A percentile compares a stretch with the other conserved stretches of the same genome.
phyloP scores from a whole-genome alignment of 2,888 invertebrate genomes.

The Notodonta dromedarius region DNA sequence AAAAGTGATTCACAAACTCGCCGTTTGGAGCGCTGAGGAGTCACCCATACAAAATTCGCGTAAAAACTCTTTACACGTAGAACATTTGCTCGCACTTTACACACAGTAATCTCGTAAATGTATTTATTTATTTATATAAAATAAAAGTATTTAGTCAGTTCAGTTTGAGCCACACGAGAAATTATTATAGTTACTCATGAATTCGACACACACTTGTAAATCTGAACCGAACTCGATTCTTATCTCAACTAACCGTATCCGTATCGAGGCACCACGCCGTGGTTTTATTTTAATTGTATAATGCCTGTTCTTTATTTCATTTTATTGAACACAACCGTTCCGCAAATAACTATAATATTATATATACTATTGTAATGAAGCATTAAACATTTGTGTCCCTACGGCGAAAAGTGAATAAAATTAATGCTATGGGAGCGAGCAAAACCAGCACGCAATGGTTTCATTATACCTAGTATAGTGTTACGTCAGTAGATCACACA shows the following conservation, averaged over 20 bases:
- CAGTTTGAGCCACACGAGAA: background rate
- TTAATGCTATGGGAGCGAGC: slow-evolving; percentile 32
- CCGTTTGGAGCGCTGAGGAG: too few species aligned
- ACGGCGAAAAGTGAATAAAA: slow-evolving; percentile 33
- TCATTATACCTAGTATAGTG: slow-evolving; percentile 30
- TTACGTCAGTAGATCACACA: slow-evolving; percentile 25
- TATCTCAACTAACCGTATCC: background rate
- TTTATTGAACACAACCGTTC: slow-evolving; percentile 1
- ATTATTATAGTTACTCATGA: background rate
- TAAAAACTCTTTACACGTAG: too few species aligned
- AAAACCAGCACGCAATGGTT: slow-evolving; percentile 33
- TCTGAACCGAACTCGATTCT: background rate
- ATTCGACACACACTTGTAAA: slow-evolving; percentile 1
- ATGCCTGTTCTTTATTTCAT: background rate
- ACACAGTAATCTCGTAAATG: too few species aligned
- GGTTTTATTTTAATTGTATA: background rate
- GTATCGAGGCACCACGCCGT: background rate
- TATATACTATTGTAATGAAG: slow-evolving; percentile 13
- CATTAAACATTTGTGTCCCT: slow-evolving; percentile 10
- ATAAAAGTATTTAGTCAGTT: too few species aligned
- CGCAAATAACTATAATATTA: slow-evolving; percentile 10
- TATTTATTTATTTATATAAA: too few species aligned
- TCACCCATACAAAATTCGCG: too few species aligned
- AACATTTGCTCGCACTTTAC: too few species aligned
- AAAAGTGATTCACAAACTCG: too few species aligned